These are phyloP conservation scores for Mayetiola destructor DNA, from an alignment of 2,888 invertebrate genomes.

Conservation along the genomic window DNA sequence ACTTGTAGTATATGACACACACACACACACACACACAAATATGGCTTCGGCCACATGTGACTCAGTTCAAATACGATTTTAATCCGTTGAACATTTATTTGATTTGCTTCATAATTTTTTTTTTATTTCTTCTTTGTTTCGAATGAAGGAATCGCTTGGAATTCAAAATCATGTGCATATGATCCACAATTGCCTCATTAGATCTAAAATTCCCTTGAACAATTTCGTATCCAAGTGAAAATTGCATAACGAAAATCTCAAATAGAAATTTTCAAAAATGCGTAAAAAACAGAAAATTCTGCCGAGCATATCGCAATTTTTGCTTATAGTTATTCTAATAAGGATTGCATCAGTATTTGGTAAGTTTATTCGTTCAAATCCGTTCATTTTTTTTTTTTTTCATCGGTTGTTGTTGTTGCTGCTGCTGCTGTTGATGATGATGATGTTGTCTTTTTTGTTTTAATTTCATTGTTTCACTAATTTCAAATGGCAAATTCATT, in stretches of 20 bases:
- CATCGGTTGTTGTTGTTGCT: background rate
- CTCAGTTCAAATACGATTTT: no score
- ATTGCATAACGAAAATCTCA: no score
- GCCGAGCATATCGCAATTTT: slow-evolving; percentile 13
- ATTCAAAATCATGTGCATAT: slow-evolving; percentile 9
- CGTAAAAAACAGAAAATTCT: slow-evolving; percentile 16
- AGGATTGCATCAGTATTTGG: slow-evolving; percentile 18
- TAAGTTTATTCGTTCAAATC: slow-evolving; percentile 16
- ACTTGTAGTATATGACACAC: no score
- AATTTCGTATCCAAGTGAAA: no score
- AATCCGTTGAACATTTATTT: background rate
- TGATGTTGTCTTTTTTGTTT: no score
- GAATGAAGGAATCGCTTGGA: no score
- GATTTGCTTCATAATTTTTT: background rate
- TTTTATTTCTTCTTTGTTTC: background rate
- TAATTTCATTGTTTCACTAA: no score
- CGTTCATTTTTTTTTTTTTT: background rate
- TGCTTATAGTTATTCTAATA: slow-evolving; percentile 17
- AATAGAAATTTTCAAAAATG: no score
- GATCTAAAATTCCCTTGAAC: no score
- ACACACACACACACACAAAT: no score
- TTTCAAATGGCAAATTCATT: background rate
- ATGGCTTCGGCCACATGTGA: no score
- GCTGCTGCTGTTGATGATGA: background rate
- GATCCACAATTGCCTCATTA: background rate